phyloP scores from a whole-genome alignment of 2,797 vertebrate genomes.

The Phataginus tetradactyla region DNA sequence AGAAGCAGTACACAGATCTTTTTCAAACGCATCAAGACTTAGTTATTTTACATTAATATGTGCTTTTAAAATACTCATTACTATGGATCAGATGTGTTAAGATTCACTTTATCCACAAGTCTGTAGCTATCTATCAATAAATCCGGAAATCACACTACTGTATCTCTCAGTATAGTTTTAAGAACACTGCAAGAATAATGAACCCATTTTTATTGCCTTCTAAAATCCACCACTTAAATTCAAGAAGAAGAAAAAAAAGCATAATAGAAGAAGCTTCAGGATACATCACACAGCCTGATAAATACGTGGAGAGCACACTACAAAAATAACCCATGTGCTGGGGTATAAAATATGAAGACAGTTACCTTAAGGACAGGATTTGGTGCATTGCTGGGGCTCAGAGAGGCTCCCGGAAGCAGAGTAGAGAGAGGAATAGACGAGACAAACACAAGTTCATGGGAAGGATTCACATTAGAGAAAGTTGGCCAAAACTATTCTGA shows the following conservation, averaged over 20 bases:
- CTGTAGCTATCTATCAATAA: background rate
- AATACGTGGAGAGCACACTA: background rate
- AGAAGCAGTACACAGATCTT: background rate
- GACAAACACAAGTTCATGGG: background rate
- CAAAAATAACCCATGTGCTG: background rate
- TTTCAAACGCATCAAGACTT: background rate
- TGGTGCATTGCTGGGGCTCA: background rate
- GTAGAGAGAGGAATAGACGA: background rate
- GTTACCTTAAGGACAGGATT: background rate
- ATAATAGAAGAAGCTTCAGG: background rate
- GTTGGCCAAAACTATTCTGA: background rate
- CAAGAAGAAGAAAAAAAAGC: background rate
- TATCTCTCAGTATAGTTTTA: background rate
- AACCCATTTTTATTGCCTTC: background rate
- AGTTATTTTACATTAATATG: background rate
- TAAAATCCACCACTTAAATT: slow-evolving; percentile 30
- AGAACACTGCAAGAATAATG: background rate
- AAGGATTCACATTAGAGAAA: background rate
- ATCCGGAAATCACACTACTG: background rate
- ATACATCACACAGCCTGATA: background rate
- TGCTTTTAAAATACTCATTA: background rate
- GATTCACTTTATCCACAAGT: background rate
- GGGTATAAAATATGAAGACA: background rate
- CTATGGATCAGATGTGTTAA: background rate
- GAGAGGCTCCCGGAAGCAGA: background rate